Conservation (phyloP, 2,113 vertebrate species). For the Parotia lawesii region DNA sequence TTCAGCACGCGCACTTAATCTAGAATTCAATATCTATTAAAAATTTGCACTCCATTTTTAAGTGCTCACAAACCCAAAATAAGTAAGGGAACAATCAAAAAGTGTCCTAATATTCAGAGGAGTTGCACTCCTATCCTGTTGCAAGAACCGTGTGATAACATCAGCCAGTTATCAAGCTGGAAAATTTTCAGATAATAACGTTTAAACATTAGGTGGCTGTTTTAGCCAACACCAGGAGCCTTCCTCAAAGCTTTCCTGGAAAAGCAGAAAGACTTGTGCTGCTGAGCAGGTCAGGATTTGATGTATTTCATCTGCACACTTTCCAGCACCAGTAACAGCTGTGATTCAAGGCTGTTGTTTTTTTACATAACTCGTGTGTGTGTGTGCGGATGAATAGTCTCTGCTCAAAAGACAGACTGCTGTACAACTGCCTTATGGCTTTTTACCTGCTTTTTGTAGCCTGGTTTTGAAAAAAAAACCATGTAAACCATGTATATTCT, state of each 20-base stretch:
- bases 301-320: not conserved
- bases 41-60: not conserved
- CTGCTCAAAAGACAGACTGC: not conserved
- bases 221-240: not conserved
- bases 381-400: not conserved
- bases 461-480: not conserved
- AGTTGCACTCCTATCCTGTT: not conserved
- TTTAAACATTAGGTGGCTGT: not conserved
- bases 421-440: not conserved
- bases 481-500: rapidly evolving
- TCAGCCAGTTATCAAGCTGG: not conserved
- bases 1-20: not conserved
- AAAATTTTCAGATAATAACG: not conserved
- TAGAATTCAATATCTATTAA: not conserved
- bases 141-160: not conserved
- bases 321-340: not conserved
- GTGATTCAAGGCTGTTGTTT: not conserved
- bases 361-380: not conserved
- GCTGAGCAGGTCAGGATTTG: not conserved
- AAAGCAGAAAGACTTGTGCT: not conserved
- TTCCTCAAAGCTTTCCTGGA: not conserved
- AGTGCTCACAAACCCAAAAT: not conserved
- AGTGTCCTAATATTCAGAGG: not conserved
- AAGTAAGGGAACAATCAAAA: not conserved
- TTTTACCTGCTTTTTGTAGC: not conserved